Conservation (phyloP, 2,113 vertebrate genomes). For the Eulemur rufifrons region DNA sequence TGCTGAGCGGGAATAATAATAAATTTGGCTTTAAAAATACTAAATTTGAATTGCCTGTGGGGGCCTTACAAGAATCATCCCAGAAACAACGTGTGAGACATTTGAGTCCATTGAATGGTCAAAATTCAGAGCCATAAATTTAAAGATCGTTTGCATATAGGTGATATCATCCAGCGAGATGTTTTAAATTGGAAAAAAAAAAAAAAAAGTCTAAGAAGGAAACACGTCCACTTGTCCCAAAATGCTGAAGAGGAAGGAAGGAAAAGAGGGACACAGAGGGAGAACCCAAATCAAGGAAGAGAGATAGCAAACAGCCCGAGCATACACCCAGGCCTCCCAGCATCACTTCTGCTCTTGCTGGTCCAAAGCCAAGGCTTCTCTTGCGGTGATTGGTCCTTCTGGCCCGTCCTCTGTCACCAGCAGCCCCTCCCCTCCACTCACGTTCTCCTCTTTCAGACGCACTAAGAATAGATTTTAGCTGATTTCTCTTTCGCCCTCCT, state of each 20-base stretch:
- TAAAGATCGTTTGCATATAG: constrained; percentile 21
- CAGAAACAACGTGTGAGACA: neutral
- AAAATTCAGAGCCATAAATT: constrained; percentile 31
- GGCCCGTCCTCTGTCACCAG: neutral
- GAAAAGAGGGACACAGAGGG: neutral
- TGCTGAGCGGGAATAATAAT: constrained; percentile 36
- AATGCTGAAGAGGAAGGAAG: neutral
- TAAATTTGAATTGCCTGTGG: neutral
- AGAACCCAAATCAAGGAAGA: neutral
- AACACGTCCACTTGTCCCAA: neutral
- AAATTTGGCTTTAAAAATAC: constrained; percentile 48
- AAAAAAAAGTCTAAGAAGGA: constrained; percentile 5
- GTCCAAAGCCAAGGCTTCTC: neutral
- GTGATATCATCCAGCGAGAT: neutral
- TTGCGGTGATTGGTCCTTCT: fast-evolving
- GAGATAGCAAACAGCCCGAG: neutral
- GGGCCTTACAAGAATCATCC: neutral
- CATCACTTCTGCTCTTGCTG: neutral
- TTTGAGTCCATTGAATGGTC: constrained; percentile 54
- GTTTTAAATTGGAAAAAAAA: constrained; percentile 14
- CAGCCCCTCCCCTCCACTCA: neutral
- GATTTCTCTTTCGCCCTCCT: neutral
- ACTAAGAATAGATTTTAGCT: neutral
- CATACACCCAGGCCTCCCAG: fast-evolving
- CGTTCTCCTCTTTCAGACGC: neutral